Evolutionary conservation across 92 coral and sea anemone species (phyloP).

Genomic region (Actinernus sp.): DNA sequence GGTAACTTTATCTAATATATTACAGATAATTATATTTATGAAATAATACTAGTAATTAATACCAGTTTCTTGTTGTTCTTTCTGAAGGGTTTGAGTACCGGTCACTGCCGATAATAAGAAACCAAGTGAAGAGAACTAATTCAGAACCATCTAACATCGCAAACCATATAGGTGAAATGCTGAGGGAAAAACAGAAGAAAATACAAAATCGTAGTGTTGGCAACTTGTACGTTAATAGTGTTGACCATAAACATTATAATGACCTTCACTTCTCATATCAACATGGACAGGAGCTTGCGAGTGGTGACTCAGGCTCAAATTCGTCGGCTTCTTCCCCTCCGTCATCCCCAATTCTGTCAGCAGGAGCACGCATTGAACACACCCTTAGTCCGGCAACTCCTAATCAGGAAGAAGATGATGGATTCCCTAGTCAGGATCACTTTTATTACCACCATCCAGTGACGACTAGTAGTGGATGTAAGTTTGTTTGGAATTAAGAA

Average conservation of each 20-base stretch:
- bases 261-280: slow-evolving; percentile 18
- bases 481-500: too few relatives aligned
- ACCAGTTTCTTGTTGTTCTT: not conserved
- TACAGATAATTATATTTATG: too few relatives aligned
- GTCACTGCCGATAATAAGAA: slow-evolving; percentile 77
- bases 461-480: slow-evolving; percentile 42
- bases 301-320: slow-evolving; percentile 75
- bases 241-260: slow-evolving; percentile 50
- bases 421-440: slow-evolving; percentile 30
- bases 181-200: slow-evolving; percentile 42
- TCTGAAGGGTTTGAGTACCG: slow-evolving; percentile 77
- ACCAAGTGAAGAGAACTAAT: slow-evolving; percentile 81
- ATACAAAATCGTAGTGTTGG: slow-evolving; percentile 87
- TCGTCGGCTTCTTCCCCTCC: slow-evolving; percentile 97
- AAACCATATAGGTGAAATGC: slow-evolving; percentile 59
- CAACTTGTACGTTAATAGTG: slow-evolving; percentile 69
- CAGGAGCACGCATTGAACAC: slow-evolving; percentile 54
- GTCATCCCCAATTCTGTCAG: slow-evolving; percentile 76
- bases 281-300: slow-evolving; percentile 26
- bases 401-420: slow-evolving; percentile 47
- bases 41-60: not conserved
- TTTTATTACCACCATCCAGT: slow-evolving; percentile 36
- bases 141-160: slow-evolving; percentile 95
- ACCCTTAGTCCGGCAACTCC: slow-evolving; percentile 46
- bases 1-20: too few relatives aligned